Conservation (phyloP, 2,113 vertebrate genomes). For the Thymallus thymallus region DNA sequence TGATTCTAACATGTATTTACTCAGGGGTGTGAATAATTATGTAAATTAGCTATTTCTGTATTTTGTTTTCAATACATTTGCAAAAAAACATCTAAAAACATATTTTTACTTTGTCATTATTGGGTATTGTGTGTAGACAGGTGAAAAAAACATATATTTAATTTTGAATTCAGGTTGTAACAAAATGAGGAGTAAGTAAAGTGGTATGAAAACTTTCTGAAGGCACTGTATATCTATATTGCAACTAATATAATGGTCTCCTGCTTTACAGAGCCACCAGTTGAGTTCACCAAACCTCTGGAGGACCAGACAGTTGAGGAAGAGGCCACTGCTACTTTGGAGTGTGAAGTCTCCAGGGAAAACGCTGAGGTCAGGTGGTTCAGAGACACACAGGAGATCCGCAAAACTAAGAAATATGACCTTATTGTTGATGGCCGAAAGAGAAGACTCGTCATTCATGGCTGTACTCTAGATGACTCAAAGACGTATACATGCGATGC, state of each 20-base stretch:
- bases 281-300: constrained; percentile 94
- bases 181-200: too few relatives aligned
- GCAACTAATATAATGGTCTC: background rate
- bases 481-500: constrained; percentile 91
- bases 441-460: constrained; percentile 86
- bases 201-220: too few relatives aligned
- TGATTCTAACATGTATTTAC: too few relatives aligned
- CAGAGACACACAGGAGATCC: constrained; percentile 90
- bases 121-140: too few relatives aligned
- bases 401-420: constrained; percentile 94
- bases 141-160: too few relatives aligned
- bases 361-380: constrained; percentile 93
- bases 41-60: too few relatives aligned
- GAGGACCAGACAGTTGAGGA: constrained; percentile 98
- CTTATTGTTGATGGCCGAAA: constrained; percentile 82
- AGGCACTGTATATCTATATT: background rate
- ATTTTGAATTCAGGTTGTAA: too few relatives aligned
- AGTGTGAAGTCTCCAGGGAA: constrained; percentile 94
- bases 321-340: constrained; percentile 86
- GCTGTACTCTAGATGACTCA: constrained; percentile 86
- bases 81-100: too few relatives aligned
- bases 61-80: too few relatives aligned
- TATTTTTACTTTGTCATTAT: too few relatives aligned
- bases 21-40: too few relatives aligned
- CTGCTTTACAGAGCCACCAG: constrained; percentile 83